Conservation (phyloP, 2,888 invertebrate genomes). For the Chrysodeixis includens region DNA sequence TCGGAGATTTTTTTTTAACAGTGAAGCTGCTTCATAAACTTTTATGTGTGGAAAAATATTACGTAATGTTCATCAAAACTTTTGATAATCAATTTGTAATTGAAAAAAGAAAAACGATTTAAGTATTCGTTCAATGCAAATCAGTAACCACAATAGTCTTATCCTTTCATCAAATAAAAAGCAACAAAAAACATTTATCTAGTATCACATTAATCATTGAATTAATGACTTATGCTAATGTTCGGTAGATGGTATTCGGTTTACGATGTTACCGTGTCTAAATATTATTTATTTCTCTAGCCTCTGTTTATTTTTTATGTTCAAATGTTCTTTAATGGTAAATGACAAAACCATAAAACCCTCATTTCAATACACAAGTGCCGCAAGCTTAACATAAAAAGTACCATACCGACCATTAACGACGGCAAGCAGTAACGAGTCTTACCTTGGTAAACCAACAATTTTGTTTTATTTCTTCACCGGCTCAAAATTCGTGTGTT, state of each 20-base stretch:
- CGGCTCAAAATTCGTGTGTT: conserved; percentile 38
- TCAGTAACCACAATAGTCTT: conserved; percentile 11
- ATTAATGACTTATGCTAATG: neutral
- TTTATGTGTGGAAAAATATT: too few relatives aligned
- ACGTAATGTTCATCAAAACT: too few relatives aligned
- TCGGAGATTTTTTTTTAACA: too few relatives aligned
- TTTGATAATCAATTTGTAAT: too few relatives aligned
- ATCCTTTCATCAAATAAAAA: conserved; percentile 8
- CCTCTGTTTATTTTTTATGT: neutral
- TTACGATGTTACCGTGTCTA: conserved; percentile 4
- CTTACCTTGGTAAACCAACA: conserved; percentile 23
- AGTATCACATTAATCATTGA: neutral
- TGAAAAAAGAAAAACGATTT: too few relatives aligned
- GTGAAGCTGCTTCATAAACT: too few relatives aligned
- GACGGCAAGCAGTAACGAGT: conserved; percentile 13
- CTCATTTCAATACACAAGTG: conserved; percentile 13
- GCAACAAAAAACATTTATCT: neutral
- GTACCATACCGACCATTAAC: conserved; percentile 11
- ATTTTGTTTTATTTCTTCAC: conserved; percentile 22
- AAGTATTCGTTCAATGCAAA: conserved; percentile 27
- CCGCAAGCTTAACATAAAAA: conserved; percentile 15
- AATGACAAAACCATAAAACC: conserved; percentile 31
- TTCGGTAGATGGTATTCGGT: neutral
- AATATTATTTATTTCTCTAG: neutral
- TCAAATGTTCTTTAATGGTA: neutral